Evolutionary conservation across 2,113 vertebrate genomes (phyloP), one percentile per base, ranked within the genome.

Genomic region (Phyllopteryx taeniolatus): DNA sequence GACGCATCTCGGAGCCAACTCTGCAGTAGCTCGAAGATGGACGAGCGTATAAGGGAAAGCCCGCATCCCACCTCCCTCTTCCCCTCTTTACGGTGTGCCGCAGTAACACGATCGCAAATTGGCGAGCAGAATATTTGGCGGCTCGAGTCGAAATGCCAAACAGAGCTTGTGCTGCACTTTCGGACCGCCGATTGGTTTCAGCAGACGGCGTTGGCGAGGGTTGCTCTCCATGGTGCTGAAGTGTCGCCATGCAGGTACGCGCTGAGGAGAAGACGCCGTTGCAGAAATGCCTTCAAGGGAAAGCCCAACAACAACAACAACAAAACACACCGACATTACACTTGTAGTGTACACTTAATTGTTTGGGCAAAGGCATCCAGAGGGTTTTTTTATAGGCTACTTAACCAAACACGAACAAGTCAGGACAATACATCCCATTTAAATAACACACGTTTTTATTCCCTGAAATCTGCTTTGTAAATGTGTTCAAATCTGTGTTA

Each of bases 201-300:
- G 70, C 72, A 12, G 65, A 14, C 17, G 57, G 42, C 35, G 44
- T 68, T 44, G 53, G 33, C 2, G 8, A 2, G 66, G 47, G 65
- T 15, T 49, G 61, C 74, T 78, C 78, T 79, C 78, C 83, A 9
- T 43, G 80, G 82, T 80, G 79, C 79, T 80, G 75, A 79, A 8
- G 44, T 33, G 15, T 76, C 68, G 76, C 27, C 27, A 27, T 27
- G 77, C 84, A 85, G 85, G 83, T 79, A 71, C n/a, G 27, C n/a
- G 13, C 64, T 22, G 19, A 17, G 43, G 8, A 43, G 19, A 39
- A 15, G 39, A 64, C 20, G 78, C 0, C 65, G 85, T 57, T 83
- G 81, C 73, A 64, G 11, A 51, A 59, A 82, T 72, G 70, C 15
- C 69, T 87, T 86, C 82, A 90, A 84, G 85, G 75, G 75, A 60